Evolutionary conservation across 2,113 vertebrate genomes (phyloP), one percentile per base, ranked within the genome.

Genomic region (Cebus imitator): DNA sequence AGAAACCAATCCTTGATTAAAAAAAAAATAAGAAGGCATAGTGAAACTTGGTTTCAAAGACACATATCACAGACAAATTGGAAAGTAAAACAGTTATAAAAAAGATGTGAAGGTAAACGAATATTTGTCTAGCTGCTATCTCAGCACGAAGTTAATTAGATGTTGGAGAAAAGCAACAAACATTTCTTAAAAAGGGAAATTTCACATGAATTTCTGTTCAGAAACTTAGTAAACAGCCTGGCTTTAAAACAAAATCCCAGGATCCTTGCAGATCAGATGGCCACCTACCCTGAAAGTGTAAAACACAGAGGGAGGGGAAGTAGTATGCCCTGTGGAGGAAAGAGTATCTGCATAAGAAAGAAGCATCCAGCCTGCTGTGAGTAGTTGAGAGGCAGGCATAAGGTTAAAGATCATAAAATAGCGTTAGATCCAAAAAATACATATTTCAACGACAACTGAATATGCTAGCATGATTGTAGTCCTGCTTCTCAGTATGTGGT

Each of bases 371-470:
- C 45, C 55, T 90, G 70, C 80, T 64, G 30, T 79, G 78, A 78
- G 35, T 75, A 92, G 55, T 21, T 92, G 32, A 95, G 21, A 94
- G n/a, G 8, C 45, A 78, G 70, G 45, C 21, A 83, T 52, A 58
- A 89, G 18, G 18, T n/a, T 88, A 64, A 96, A 96, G 61, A 88
- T 45, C 57, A 90, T 84, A 92, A 94, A 96, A 95, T 50, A 94
- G 14, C 14, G 20, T 76, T 82, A 64, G 37, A 84, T 80, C 11
- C 8, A 73, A 89, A 73, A 95, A 91, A 58, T 50, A 90, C 1
- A 83, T 76, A 76, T 91, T 94, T 16, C 40, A 85, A 82, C 61
- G 68, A 52, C 52, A 97, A 12, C 1, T 91, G 70, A 58, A 1
- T 84, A 52, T 87, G 11, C 86, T 79, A 94, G 48, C 37, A 90